Percentiles rank a stretch among this genome's conserved stretches.
Evolutionary conservation across 2,797 vertebrate genomes (phyloP).

Genomic region (Sternarchorhynchus goeldii): DNA sequence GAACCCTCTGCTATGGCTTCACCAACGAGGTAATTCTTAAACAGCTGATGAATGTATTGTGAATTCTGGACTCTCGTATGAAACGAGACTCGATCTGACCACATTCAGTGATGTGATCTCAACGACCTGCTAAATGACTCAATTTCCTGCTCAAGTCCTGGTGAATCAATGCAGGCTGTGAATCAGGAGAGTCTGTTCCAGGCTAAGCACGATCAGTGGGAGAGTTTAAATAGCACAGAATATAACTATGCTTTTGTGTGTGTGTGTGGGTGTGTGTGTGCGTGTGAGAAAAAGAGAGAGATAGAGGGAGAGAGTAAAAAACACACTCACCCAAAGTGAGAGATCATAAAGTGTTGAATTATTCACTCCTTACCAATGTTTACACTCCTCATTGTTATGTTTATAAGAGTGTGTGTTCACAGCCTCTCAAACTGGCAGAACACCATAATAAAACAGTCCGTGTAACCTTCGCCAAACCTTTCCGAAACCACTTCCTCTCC

Average conservation of each 20-base stretch:
- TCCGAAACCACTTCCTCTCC: conserved; percentile 22
- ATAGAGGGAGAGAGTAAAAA: conserved; percentile 5
- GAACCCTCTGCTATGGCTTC: no score
- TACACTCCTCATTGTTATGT: conserved; percentile 35
- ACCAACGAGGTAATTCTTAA: no score
- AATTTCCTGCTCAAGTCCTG: conserved; percentile 11
- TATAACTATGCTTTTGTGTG: conserved; percentile 11
- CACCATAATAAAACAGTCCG: conserved; percentile 27
- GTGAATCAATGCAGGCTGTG: conserved; percentile 32
- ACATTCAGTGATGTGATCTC: neutral
- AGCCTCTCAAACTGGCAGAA: conserved; percentile 29
- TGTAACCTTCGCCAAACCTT: neutral
- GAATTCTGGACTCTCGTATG: neutral
- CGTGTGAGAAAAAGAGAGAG: neutral
- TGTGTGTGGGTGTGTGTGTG: conserved; percentile 4
- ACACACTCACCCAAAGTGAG: neutral
- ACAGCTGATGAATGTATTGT: neutral
- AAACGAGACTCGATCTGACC: conserved; percentile 7
- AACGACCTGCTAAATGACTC: neutral
- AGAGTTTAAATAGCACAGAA: conserved; percentile 6
- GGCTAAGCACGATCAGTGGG: conserved; percentile 25
- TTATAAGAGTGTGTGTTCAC: conserved; percentile 38
- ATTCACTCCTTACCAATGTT: conserved; percentile 44
- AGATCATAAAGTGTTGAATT: conserved; percentile 40
- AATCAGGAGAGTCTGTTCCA: conserved; percentile 22